Conservation (phyloP, 2,888 invertebrate species). For the Nebria salina region DNA sequence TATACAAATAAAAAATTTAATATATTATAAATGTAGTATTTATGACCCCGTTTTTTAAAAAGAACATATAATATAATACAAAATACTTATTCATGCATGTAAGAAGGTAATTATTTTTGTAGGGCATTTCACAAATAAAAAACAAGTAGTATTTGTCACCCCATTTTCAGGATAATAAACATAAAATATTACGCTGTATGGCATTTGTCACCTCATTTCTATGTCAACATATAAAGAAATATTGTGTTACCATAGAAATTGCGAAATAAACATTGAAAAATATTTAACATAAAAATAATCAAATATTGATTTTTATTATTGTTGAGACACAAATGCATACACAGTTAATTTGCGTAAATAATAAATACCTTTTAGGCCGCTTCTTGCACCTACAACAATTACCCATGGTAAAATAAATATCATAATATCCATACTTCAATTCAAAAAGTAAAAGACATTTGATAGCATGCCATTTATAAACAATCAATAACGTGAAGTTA, state of each 20-base stretch:
- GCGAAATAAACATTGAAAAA: constrained; percentile 8
- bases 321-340: not conserved
- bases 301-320: constrained; percentile 32
- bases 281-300: constrained; percentile 3
- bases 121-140: too few relatives aligned
- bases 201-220: not conserved
- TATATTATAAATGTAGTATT: too few relatives aligned
- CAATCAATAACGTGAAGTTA: constrained; percentile 16
- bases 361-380: constrained; percentile 23
- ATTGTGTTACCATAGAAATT: constrained; percentile 22
- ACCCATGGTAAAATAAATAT: constrained; percentile 26
- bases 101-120: too few relatives aligned
- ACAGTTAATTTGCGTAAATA: not conserved
- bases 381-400: constrained; percentile 36
- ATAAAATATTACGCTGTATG: constrained; percentile 5
- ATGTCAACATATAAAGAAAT: constrained; percentile 10
- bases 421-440: constrained; percentile 22
- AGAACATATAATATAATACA: too few relatives aligned
- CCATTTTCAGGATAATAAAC: too few relatives aligned
- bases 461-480: constrained; percentile 36
- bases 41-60: too few relatives aligned
- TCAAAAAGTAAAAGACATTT: constrained; percentile 7
- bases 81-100: too few relatives aligned
- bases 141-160: too few relatives aligned
- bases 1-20: too few relatives aligned